phyloP scores from a whole-genome alignment of 2,797 vertebrate species.

The Pempheris klunzingeri region DNA sequence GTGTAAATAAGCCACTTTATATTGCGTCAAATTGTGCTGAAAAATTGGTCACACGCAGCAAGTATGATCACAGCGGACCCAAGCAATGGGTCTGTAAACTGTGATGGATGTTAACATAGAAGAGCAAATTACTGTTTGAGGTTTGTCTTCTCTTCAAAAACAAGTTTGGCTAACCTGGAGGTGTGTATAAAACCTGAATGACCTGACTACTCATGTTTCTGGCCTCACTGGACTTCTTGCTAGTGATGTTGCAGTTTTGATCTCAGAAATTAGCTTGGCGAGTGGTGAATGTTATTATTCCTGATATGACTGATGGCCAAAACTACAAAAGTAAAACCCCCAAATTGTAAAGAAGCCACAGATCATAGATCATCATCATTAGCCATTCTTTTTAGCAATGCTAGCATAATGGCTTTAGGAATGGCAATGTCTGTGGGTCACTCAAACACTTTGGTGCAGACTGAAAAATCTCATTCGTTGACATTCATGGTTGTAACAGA shows the following conservation, averaged over 20 bases:
- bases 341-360: too few relatives aligned
- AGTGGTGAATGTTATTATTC: not conserved
- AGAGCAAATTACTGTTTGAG: not conserved
- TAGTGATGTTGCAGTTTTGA: not conserved
- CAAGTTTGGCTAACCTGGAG: not conserved
- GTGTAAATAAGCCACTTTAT: constrained; percentile 4
- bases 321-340: not conserved
- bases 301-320: not conserved
- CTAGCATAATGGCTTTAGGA: not conserved
- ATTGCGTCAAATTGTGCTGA: not conserved
- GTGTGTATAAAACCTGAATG: constrained; percentile 10
- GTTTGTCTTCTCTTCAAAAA: constrained; percentile 10
- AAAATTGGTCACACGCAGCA: not conserved
- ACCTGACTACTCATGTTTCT: not conserved
- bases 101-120: not conserved
- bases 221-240: not conserved
- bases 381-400: not conserved
- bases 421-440: not conserved
- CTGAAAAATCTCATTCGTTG: not conserved
- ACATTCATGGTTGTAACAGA: not conserved
- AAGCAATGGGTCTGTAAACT: not conserved
- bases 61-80: not conserved
- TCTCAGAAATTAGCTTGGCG: not conserved
- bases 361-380: too few relatives aligned
- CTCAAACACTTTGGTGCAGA: not conserved